Conservation (phyloP, 2,113 vertebrate species). For the Callaeas wilsoni region DNA sequence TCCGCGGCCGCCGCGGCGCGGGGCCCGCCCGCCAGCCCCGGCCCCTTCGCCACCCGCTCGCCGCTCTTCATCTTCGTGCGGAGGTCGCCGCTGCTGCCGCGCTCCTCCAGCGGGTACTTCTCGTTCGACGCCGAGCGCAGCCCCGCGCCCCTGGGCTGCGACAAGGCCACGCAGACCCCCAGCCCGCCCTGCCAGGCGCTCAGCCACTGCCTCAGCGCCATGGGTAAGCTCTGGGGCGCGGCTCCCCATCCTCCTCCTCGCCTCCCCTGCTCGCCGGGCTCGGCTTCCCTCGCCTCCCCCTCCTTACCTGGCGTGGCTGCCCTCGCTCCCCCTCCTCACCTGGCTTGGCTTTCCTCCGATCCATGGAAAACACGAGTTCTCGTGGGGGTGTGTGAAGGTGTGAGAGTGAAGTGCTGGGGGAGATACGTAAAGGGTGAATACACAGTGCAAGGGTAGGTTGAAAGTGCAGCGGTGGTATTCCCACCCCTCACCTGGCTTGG, state of each 20-base stretch:
- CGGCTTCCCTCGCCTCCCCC: neutral
- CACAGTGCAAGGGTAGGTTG: accelerated
- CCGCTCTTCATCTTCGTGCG: slow-evolving; percentile 80
- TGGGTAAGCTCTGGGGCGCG: slow-evolving; percentile 55
- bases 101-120: slow-evolving; percentile 92
- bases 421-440: accelerated
- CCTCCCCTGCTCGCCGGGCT: neutral
- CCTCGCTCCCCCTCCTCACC: neutral
- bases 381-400: neutral
- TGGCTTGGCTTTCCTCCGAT: neutral
- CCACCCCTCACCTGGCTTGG: neutral
- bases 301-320: neutral
- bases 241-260: neutral
- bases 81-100: slow-evolving; percentile 76
- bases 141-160: slow-evolving; percentile 82
- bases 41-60: slow-evolving; percentile 80
- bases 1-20: neutral
- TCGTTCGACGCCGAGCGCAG: slow-evolving; percentile 86
- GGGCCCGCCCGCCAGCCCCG: slow-evolving; percentile 73
- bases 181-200: slow-evolving; percentile 83
- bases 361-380: neutral
- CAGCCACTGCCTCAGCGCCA: slow-evolving; percentile 78
- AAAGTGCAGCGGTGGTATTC: neutral
- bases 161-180: slow-evolving; percentile 88
- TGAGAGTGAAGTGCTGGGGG: neutral